A percentile compares a stretch with the other conserved stretches of the same genome.
phyloP scores from a whole-genome alignment of 2,797 vertebrate species.

The Galaxias olidus region DNA sequence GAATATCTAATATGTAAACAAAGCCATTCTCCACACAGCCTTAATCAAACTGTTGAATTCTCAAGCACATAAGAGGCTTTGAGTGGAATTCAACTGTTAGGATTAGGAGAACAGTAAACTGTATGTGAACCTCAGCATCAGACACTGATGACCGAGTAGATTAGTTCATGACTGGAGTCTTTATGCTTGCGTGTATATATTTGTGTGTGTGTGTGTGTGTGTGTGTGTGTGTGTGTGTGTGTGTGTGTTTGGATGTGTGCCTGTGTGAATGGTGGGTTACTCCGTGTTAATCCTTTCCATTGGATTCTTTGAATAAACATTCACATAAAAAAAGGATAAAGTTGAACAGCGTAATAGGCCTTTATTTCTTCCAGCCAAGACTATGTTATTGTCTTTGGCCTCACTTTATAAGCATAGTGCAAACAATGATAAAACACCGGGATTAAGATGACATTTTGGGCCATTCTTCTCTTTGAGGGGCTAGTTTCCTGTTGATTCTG shows the following conservation, averaged over 20 bases:
- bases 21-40: no score
- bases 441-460: slow-evolving; percentile 43
- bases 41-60: slow-evolving; percentile 44
- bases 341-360: no score
- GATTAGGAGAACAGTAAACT: slow-evolving; percentile 48
- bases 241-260: no score
- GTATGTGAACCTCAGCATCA: slow-evolving; percentile 23
- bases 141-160: slow-evolving; percentile 28
- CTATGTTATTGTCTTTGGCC: no score
- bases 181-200: no score
- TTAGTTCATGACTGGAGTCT: slow-evolving; percentile 38
- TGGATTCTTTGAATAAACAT: no score
- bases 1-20: no score
- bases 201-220: no score
- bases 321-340: no score
- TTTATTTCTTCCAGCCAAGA: no score
- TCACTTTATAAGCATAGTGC: slow-evolving; percentile 24
- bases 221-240: no score
- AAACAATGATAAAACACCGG: slow-evolving; percentile 22
- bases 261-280: slow-evolving; percentile 25
- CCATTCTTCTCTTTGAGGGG: slow-evolving; percentile 48
- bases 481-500: slow-evolving; percentile 60
- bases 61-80: slow-evolving; percentile 62
- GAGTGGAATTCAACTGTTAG: slow-evolving; percentile 41
- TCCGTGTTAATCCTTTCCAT: slow-evolving; percentile 22